phyloP scores from a whole-genome alignment of 2,797 vertebrate genomes.

The Enteromius unitaeniatus region DNA sequence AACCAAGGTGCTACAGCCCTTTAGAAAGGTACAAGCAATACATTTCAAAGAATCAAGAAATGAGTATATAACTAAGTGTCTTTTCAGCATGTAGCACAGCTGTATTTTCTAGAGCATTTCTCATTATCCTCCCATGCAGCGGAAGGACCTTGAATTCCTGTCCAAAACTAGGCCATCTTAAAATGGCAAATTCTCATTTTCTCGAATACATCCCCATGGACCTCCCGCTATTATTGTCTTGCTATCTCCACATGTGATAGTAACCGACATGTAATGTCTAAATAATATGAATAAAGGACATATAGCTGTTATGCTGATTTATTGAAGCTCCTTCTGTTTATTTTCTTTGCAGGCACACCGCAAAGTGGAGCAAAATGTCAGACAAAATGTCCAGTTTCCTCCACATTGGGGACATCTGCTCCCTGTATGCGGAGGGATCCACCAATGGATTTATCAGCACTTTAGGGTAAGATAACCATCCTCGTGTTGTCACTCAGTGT shows the following conservation, averaged over 20 bases:
- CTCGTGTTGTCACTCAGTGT: not conserved
- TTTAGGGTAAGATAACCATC: conserved; percentile 88
- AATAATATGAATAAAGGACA: conserved; percentile 4
- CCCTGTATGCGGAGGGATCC: conserved; percentile 96
- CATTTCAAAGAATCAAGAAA: not conserved
- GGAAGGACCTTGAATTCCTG: conserved; percentile 47
- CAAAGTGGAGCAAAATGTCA: conserved; percentile 85
- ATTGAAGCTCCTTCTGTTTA: conserved; percentile 5
- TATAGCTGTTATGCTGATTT: not conserved
- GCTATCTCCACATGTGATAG: conserved; percentile 8
- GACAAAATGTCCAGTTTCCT: conserved; percentile 99
- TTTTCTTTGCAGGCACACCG: conserved; percentile 72
- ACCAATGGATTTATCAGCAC: conserved; percentile 99
- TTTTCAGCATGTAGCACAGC: conserved; percentile 3
- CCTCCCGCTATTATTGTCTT: conserved; percentile 40
- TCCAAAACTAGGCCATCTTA: conserved; percentile 56
- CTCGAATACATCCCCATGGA: conserved; percentile 46
- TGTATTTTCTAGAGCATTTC: conserved; percentile 20
- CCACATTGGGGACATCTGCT: conserved; percentile 98
- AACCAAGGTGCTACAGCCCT: not conserved
- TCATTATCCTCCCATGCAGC: conserved; percentile 23
- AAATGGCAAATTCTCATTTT: conserved; percentile 48
- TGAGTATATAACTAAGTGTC: not conserved
- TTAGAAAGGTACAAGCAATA: not conserved
- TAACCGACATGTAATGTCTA: conserved; percentile 46